Base-by-base conservation (phyloP, 1,140 invertebrate genomes). In the Trichonephila clavipes region DNA sequence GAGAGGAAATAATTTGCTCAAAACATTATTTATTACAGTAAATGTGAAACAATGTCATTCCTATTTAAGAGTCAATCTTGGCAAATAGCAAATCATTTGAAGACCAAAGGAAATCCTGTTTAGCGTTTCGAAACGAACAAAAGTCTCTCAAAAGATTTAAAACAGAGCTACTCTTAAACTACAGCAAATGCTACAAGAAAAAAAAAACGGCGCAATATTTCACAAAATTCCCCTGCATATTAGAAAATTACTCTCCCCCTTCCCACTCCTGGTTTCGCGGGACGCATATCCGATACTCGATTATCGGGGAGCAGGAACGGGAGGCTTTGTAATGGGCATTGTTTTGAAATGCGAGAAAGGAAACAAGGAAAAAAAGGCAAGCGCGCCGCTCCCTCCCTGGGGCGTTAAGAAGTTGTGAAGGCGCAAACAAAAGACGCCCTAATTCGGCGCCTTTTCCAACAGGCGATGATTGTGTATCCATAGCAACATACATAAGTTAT, bases 401-500 rank as follows among this genome's bases (percentile, higher is more conserved):
- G 51, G 44, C 44, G 14, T 51, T 40, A 14, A 72, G 81, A n/a
- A 77, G 69, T 34, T 81, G 44, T 81, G 61, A 24, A 34, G 88
- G 59, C 24, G 58, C 72, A 83, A 82, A 82, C 58, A 91, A 83
- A 91, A 51, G 77, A 16, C 28, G 28, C 59, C 59, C 59, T 62
- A 88, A 69, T 69, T 58, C 58, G 58, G 82, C 82, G 81, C 40
- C 82, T 86, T 92, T 81, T 90, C 66, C 64, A 77, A 24, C 24
- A 44, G 19, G 7, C 62, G 10, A 28, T 93, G 92, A 87, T 93
- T 88, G 64, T 93, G 92, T 93, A 93, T 93, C 92, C 92, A 88
- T 88, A 88, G 92, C 92, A 93, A 93, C 92, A 87, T 92, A 86
- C 90, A 92, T 86, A 86, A 92, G 90, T 87, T 87, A 92, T 92